phyloP scores from a whole-genome alignment of 2,888 invertebrate species.

The Brenthis hecate region DNA sequence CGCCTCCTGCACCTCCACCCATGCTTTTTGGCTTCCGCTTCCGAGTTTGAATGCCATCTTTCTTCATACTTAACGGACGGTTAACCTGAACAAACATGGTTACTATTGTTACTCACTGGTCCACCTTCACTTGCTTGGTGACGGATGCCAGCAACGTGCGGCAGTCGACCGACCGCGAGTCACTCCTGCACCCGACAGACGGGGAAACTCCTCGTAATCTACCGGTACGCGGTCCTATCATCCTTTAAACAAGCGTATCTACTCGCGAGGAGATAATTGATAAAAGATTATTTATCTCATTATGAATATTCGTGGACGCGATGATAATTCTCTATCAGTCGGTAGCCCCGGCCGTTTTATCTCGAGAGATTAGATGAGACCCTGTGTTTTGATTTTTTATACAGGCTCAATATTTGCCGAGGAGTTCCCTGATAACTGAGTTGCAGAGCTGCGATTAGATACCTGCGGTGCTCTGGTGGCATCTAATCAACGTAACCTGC shows the following conservation, averaged over 20 bases:
- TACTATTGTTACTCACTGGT: neutral
- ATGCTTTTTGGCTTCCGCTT: slow-evolving; percentile 94
- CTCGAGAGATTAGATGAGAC: slow-evolving; percentile 81
- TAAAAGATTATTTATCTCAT: slow-evolving; percentile 83
- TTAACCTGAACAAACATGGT: slow-evolving; percentile 85
- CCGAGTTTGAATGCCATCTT: slow-evolving; percentile 98
- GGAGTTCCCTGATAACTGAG: slow-evolving; percentile 79
- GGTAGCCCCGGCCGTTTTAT: slow-evolving; percentile 78
- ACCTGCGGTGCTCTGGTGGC: slow-evolving; percentile 52
- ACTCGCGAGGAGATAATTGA: slow-evolving; percentile 78
- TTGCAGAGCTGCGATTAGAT: slow-evolving; percentile 69
- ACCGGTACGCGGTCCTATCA: slow-evolving; percentile 70
- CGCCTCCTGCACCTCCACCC: slow-evolving; percentile 61
- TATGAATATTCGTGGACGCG: slow-evolving; percentile 79
- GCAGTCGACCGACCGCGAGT: slow-evolving; percentile 33
- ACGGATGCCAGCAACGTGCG: slow-evolving; percentile 3
- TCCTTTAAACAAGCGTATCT: slow-evolving; percentile 81
- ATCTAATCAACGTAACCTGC: slow-evolving; percentile 44
- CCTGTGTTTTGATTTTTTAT: slow-evolving; percentile 81
- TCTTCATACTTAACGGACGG: slow-evolving; percentile 98
- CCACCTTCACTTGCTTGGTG: neutral
- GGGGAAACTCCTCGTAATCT: slow-evolving; percentile 74
- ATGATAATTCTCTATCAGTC: slow-evolving; percentile 81
- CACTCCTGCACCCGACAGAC: slow-evolving; percentile 44
- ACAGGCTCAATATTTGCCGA: slow-evolving; percentile 78